phyloP scores from a whole-genome alignment of 2,888 invertebrate species.

The Pasiphila rectangulata region DNA sequence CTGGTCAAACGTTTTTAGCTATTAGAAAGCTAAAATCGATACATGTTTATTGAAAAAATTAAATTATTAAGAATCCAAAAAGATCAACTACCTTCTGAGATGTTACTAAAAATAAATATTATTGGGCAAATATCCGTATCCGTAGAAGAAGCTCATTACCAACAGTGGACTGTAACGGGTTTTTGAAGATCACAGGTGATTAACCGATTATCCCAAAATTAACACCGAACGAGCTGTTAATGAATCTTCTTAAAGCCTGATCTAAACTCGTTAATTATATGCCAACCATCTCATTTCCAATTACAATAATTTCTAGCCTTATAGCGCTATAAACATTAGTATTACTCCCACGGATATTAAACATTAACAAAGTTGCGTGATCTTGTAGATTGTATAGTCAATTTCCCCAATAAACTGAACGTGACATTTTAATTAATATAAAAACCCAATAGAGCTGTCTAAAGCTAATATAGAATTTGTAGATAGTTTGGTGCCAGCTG shows the following conservation, averaged over 20 bases:
- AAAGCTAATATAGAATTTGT: conserved; percentile 46
- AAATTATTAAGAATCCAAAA: no score
- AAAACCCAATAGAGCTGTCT: conserved; percentile 45
- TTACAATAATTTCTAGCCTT: conserved; percentile 23
- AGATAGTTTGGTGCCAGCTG: conserved; percentile 61
- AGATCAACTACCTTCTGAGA: no score
- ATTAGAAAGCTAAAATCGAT: no score
- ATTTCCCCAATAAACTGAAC: conserved; percentile 29
- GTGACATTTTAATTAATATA: conserved; percentile 47
- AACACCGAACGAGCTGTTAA: no score
- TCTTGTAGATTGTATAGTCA: conserved; percentile 12
- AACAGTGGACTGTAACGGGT: no score
- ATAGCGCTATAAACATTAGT: conserved; percentile 23
- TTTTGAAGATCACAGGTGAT: neutral
- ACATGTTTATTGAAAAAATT: no score
- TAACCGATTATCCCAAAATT: conserved; percentile 1
- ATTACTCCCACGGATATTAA: conserved; percentile 32
- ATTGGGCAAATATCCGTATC: no score
- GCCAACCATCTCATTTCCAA: conserved; percentile 13
- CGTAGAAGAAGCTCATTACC: no score
- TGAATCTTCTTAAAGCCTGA: no score
- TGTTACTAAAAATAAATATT: no score
- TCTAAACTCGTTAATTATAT: conserved; percentile 6
- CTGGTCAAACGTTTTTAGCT: no score
- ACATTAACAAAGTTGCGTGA: conserved; percentile 13